Base-by-base conservation (phyloP, 2,888 invertebrate species). In the Arrhopalites spinosus region DNA sequence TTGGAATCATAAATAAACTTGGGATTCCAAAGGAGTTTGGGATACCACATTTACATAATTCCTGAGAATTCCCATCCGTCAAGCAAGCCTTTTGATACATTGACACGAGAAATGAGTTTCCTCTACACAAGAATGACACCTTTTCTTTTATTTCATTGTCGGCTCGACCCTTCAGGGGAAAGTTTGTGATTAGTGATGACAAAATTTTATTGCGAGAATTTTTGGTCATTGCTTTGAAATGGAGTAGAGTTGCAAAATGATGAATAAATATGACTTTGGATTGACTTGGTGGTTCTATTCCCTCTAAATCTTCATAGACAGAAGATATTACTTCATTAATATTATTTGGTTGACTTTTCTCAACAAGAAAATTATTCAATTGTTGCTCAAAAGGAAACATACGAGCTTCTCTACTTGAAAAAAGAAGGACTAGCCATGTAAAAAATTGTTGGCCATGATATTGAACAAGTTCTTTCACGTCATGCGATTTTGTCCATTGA, bases 1-100 rank as follows among this genome's bases (percentile, higher is more conserved):
- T 29, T 8, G 75, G 75, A 17, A 72, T 72, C 25, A 77, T 69
- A 66, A 74, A 75, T 0, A 45, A 75, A 8, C 78, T 75, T 2
- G 77, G 75, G 27, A 77, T 73, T 13, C 78, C 79, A 72, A 70
- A 77, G 17, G 72, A 77, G 25, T 69, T 70, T 45, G 79, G 79
- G 13, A 81, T 66, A 15, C 80, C 80, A 75, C 82, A 82, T 2
- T 56, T 59, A 59, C 82, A 82, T 29, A 80, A 29, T 23, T 77
- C 69, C 64, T 77, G 56, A 17, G 78, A 77, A 53, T 77, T 77
- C 2, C 76, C 76, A 66, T 79, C 79, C 29, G 78, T 77, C 23
- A 81, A 45, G 64, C 80, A 80, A 17, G 80, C 81, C 15, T 78
- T 75, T 25, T 77, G 56, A 23, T 77, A 80, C 63, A 81, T 69